Evolutionary conservation across 2,113 vertebrate species (phyloP).

Genomic region (Burhinus bistriatus): DNA sequence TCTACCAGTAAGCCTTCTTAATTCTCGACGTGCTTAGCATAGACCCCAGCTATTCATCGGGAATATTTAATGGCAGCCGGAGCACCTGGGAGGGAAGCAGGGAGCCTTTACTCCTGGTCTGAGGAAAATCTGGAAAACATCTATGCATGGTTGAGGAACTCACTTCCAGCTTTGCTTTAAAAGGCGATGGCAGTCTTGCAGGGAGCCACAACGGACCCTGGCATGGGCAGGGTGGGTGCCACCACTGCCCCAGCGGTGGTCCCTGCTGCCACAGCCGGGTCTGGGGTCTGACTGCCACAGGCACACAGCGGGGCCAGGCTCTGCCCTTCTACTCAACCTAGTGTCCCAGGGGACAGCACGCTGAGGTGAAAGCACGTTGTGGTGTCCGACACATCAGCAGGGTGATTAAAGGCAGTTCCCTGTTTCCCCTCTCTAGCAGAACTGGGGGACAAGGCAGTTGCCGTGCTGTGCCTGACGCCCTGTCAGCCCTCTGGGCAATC

Average conservation of each 20-base stretch:
- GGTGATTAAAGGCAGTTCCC: neutral
- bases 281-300: neutral
- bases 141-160: neutral
- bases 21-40: neutral
- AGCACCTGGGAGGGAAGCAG: neutral
- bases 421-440: neutral
- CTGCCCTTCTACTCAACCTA: neutral
- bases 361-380: too few species aligned
- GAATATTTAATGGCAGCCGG: neutral
- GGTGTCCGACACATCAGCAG: too few species aligned
- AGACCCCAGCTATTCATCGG: neutral
- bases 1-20: neutral
- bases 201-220: neutral
- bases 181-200: neutral
- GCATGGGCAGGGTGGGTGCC: neutral
- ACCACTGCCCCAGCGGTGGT: neutral
- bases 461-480: neutral
- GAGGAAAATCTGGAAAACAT: neutral
- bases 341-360: too few species aligned
- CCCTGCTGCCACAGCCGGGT: neutral
- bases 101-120: neutral
- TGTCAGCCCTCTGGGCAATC: neutral
- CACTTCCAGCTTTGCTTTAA: neutral
- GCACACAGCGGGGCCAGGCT: neutral
- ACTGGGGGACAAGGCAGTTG: neutral